Evolutionary conservation across 2,113 vertebrate genomes (phyloP).

Genomic region (Dicaeum eximium): DNA sequence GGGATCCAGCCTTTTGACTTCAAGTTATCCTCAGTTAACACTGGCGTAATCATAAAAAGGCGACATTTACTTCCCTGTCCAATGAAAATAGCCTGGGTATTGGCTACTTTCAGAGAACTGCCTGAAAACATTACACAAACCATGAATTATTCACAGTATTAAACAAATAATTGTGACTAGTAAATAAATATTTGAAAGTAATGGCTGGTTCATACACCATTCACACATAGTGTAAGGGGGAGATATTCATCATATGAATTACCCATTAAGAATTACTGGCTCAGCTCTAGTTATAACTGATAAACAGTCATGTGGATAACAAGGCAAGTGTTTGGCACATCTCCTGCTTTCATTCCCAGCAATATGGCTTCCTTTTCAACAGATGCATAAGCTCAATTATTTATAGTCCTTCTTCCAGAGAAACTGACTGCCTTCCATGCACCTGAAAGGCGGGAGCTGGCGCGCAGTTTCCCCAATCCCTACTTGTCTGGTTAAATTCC

Average conservation of each 20-base stretch:
- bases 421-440: constrained; percentile 13
- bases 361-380: constrained; percentile 55
- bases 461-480: background rate
- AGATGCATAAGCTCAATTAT: constrained; percentile 31
- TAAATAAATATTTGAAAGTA: constrained; percentile 67
- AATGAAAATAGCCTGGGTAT: constrained; percentile 51
- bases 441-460: constrained; percentile 48
- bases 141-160: constrained; percentile 60
- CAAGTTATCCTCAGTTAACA: constrained; percentile 65
- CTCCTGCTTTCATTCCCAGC: constrained; percentile 43
- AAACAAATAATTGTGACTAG: constrained; percentile 67
- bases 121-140: constrained; percentile 56
- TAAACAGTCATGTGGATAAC: constrained; percentile 57
- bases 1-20: constrained; percentile 55
- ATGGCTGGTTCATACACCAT: constrained; percentile 43
- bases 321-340: constrained; percentile 47
- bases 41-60: constrained; percentile 55
- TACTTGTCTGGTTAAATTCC: constrained; percentile 64
- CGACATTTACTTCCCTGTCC: constrained; percentile 41
- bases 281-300: constrained; percentile 46
- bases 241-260: constrained; percentile 66
- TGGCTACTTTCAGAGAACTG: constrained; percentile 54
- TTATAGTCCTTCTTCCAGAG: background rate
- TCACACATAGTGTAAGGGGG: constrained; percentile 39
- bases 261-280: constrained; percentile 60